Percentiles rank a stretch among this genome's conserved stretches.
These are phyloP conservation scores for Yasuhikotakia modesta DNA, from an alignment of 2,797 vertebrate species.

Conservation along the genomic window DNA sequence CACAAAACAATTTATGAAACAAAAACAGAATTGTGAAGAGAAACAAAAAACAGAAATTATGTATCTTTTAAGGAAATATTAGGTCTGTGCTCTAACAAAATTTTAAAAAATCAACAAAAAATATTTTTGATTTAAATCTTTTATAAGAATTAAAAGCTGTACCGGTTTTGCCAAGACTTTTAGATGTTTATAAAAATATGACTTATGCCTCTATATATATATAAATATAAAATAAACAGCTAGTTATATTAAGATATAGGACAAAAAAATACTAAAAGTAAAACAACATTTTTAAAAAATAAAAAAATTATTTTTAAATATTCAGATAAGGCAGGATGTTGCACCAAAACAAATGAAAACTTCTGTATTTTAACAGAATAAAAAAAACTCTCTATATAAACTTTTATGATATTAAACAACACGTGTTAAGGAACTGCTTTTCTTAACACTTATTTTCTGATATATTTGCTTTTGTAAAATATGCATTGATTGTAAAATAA, in stretches of 20 bases:
- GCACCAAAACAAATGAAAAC: too few relatives aligned
- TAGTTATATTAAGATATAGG: too few relatives aligned
- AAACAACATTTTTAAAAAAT: too few relatives aligned
- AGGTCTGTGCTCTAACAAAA: not conserved
- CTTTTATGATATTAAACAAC: not conserved
- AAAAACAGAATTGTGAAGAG: too few relatives aligned
- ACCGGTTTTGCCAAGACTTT: not conserved
- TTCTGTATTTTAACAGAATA: too few relatives aligned
- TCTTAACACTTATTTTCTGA: not conserved
- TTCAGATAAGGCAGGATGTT: too few relatives aligned
- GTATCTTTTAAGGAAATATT: not conserved
- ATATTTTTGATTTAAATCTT: not conserved
- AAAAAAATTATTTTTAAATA: too few relatives aligned
- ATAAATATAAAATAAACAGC: too few relatives aligned
- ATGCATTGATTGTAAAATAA: conserved; percentile 8
- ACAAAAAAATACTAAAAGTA: not conserved
- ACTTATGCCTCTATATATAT: too few relatives aligned
- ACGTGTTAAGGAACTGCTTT: not conserved
- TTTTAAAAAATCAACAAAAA: not conserved
- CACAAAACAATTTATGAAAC: too few relatives aligned
- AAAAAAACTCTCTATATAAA: too few relatives aligned
- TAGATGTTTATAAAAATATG: not conserved
- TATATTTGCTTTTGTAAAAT: not conserved
- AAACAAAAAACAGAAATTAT: not conserved
- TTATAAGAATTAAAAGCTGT: not conserved